Evolutionary conservation across 2,113 vertebrate species (phyloP).

Genomic region (Cathartes aura): DNA sequence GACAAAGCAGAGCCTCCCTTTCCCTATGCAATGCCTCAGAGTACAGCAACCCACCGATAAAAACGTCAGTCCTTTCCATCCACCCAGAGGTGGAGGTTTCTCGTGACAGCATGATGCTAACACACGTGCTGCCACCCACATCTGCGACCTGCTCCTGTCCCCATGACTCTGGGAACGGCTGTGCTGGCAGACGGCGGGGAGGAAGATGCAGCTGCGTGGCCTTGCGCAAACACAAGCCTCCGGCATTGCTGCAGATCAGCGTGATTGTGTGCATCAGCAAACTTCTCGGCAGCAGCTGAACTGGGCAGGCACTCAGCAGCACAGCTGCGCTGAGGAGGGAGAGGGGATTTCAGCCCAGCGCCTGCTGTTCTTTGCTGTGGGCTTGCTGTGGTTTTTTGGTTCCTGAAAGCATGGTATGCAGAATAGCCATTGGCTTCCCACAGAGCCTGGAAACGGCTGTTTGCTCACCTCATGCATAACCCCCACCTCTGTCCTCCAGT

Average conservation of each 20-base stretch:
- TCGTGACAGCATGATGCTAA: fast-evolving
- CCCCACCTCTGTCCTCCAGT: background rate
- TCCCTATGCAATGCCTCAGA: background rate
- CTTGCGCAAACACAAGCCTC: background rate
- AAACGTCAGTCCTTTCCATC: background rate
- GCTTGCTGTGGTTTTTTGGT: background rate
- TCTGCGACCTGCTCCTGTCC: background rate
- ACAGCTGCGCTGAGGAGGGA: background rate
- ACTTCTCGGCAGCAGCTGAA: background rate
- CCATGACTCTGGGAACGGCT: fast-evolving
- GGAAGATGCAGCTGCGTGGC: background rate
- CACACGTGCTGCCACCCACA: background rate
- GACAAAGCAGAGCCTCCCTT: background rate
- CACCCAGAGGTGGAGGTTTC: background rate
- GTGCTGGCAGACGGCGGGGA: background rate
- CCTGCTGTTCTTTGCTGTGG: background rate
- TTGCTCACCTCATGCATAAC: background rate
- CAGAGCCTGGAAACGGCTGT: background rate
- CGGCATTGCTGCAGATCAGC: background rate
- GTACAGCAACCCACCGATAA: background rate
- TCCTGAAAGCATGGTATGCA: background rate
- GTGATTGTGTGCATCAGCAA: background rate
- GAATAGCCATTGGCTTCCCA: background rate
- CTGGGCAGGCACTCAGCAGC: background rate
- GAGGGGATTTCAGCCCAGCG: background rate